A percentile compares a stretch with the other conserved stretches of the same genome.
Evolutionary conservation across 2,888 invertebrate genomes (phyloP).

Genomic region (Epinotia ramella): DNA sequence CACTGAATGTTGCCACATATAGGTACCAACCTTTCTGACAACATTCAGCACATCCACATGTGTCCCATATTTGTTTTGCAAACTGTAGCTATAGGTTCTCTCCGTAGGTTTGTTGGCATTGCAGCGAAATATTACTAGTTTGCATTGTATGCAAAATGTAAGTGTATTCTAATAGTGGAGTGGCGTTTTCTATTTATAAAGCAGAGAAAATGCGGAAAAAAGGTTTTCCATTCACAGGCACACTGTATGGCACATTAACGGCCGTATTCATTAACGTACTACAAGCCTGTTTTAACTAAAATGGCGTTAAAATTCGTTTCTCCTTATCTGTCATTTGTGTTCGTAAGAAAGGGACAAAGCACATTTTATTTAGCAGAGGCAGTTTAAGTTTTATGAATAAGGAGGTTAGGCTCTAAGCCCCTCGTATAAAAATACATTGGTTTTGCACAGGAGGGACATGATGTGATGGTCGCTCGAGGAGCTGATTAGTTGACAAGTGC

Average conservation of each 20-base stretch:
- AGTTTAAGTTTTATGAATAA: too few species aligned
- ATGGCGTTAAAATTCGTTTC: too few species aligned
- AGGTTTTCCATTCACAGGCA: conserved; percentile 12
- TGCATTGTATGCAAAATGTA: background rate
- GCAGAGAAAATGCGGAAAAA: conserved; percentile 23
- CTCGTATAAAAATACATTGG: background rate
- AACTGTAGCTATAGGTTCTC: background rate
- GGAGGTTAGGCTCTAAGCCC: background rate
- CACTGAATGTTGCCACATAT: background rate
- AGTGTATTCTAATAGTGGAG: conserved; percentile 7
- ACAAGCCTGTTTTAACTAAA: too few species aligned
- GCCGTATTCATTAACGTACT: too few species aligned
- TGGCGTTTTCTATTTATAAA: conserved; percentile 9
- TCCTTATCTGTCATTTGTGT: too few species aligned
- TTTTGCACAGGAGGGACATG: conserved; percentile 14
- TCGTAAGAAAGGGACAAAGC: too few species aligned
- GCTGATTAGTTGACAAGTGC: conserved; percentile 57
- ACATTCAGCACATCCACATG: too few species aligned
- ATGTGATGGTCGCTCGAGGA: conserved; percentile 22
- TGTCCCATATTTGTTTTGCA: background rate
- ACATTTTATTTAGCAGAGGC: too few species aligned
- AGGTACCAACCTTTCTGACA: background rate
- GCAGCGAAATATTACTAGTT: background rate
- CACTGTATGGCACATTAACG: background rate
- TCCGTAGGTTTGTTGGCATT: background rate